phyloP scores from a whole-genome alignment of 1,140 invertebrate genomes.

The Dolichoris vasculosae region DNA sequence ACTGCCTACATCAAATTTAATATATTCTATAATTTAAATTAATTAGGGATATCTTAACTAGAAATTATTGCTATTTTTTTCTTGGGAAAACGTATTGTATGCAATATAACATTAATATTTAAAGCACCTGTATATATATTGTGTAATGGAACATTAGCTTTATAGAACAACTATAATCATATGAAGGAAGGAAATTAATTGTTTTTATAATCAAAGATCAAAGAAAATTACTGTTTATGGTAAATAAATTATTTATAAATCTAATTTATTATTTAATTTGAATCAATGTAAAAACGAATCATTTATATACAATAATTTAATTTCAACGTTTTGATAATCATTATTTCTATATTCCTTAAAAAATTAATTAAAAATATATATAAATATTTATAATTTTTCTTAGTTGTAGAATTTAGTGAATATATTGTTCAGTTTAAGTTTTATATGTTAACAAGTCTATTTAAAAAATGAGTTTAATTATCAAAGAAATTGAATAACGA shows the following conservation, averaged over 20 bases:
- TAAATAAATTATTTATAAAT: not conserved
- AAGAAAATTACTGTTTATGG: not conserved
- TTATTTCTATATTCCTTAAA: not conserved
- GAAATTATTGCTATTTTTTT: conserved; percentile 16
- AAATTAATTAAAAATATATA: not conserved
- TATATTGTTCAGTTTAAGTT: no score
- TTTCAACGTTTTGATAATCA: not conserved
- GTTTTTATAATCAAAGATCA: not conserved
- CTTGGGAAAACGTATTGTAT: conserved; percentile 20
- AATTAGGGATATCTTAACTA: conserved; percentile 21
- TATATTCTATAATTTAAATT: not conserved
- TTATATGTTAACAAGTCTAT: no score
- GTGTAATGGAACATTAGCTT: not conserved
- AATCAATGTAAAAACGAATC: not conserved
- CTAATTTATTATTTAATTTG: not conserved
- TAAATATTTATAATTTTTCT: not conserved
- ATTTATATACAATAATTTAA: not conserved
- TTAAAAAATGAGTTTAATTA: no score
- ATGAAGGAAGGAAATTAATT: not conserved
- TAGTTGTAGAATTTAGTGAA: no score
- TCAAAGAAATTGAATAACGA: not conserved
- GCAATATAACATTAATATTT: conserved; percentile 30
- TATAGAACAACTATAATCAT: conserved; percentile 2
- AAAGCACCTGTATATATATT: conserved; percentile 27
- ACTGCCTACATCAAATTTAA: not conserved